Base-by-base conservation (phyloP, 2,797 vertebrate genomes). In the Etheostoma perlongum region DNA sequence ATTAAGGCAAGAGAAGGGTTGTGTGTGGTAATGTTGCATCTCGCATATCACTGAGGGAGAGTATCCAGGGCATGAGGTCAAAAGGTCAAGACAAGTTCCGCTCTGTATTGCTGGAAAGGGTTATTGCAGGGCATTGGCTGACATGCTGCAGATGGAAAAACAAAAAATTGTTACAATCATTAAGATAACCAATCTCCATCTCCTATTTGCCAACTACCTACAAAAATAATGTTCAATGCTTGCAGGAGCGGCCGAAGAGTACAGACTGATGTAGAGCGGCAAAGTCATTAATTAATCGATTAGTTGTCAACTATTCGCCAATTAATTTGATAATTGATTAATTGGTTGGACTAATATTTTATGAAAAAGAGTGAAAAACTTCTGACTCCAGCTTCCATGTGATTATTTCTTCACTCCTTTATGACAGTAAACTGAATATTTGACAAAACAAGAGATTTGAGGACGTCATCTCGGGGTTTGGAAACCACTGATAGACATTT, bases 81-180 rank as follows among this genome's bases (percentile, higher is more conserved):
- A 64, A 83, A 79, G 93, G 90, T 92, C 91, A 93, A 90, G 84
- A 90, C 69, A 46, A 90, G 91, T 91, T 90, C 88, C 84, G 72
- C 75, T 81, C 61, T 63, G 60, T 23, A 6, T 23, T 6, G 72
- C 67, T 73, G 36, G 0, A 81, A 40, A 46, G 83, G 88, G 83
- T 89, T 83, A 88, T 30, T 76, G 49, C 15, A 5, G 78, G 85
- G 11, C 86, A 82, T 19, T 2, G 44, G 0, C 44, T 18, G 13
- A 46, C 19, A 59, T 58, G 62, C 27, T 57, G 63, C 5, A 6
- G 36, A 2, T 33, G 23, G 8, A 15, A 48, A n/a, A 21, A 51
- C 49, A 57, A 49, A 42, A 11, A 59, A 61, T 42, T 12, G 42
- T 14, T 16, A 12, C 61, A 14, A 0, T 14, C 12, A 12, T 52